These are phyloP conservation scores for Cryptotis parvus DNA, from an alignment of 2,113 vertebrate species.

Conservation along the genomic window DNA sequence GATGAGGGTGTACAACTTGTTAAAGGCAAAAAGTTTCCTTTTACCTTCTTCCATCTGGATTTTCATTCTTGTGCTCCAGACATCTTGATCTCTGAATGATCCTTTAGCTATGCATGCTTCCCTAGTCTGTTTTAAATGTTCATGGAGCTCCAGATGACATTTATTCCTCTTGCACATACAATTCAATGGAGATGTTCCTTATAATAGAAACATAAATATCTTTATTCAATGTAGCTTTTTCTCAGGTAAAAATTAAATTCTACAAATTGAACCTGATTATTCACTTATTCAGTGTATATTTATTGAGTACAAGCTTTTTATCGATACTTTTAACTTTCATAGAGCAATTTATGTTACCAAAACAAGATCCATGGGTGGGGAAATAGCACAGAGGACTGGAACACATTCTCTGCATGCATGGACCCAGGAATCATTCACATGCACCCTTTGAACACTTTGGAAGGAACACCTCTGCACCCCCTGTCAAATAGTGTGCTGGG, in stretches of 20 bases:
- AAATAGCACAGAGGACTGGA: too few species aligned
- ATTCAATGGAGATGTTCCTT: neutral
- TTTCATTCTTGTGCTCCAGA: neutral
- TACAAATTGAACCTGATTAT: neutral
- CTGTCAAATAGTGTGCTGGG: too few species aligned
- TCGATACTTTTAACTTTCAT: neutral
- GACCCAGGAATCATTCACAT: too few species aligned
- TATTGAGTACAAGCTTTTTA: neutral
- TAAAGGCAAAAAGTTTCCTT: neutral
- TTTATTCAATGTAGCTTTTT: neutral
- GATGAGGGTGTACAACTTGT: too few species aligned
- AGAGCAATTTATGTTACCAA: neutral
- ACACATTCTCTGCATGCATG: too few species aligned
- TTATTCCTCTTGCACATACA: conserved; percentile 10
- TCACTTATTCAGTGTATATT: neutral
- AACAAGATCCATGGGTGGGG: neutral
- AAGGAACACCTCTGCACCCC: too few species aligned
- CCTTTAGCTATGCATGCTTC: neutral
- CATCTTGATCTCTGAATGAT: neutral
- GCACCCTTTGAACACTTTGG: too few species aligned
- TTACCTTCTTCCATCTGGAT: neutral
- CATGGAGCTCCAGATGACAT: neutral
- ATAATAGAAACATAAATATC: neutral
- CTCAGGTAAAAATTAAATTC: conserved; percentile 6
- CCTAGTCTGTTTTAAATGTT: neutral